A percentile compares a stretch with the other conserved stretches of the same genome.
Evolutionary conservation across 2,797 vertebrate species (phyloP).

Genomic region (Rhinella marina): DNA sequence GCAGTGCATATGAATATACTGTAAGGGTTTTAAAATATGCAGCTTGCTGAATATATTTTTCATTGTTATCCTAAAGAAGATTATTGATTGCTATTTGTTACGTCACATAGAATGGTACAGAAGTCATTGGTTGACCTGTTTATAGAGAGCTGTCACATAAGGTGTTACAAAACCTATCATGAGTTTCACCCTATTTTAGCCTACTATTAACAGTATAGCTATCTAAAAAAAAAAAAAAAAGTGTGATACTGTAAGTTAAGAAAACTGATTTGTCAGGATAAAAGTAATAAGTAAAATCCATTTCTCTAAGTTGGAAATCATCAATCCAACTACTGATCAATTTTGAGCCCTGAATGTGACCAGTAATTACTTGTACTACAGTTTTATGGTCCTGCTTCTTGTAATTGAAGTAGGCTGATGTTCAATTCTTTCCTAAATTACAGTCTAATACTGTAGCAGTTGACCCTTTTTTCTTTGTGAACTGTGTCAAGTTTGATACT

Average conservation of each 20-base stretch:
- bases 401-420: constrained; percentile 22
- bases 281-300: constrained; percentile 23
- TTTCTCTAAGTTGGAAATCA: background rate
- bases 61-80: background rate
- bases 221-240: background rate
- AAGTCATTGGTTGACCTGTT: background rate
- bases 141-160: background rate
- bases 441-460: constrained; percentile 13
- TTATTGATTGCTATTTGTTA: background rate
- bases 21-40: background rate
- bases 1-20: background rate
- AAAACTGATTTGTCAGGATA: constrained; percentile 18
- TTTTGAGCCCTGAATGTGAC: constrained; percentile 22
- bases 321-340: constrained; percentile 19
- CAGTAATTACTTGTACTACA: constrained; percentile 13
- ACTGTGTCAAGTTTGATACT: background rate
- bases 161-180: background rate
- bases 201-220: background rate
- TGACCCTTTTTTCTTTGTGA: constrained; percentile 18
- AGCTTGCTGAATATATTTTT: background rate
- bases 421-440: constrained; percentile 16
- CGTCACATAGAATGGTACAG: background rate
- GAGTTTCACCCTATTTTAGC: background rate
- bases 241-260: constrained; percentile 13
- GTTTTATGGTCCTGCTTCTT: constrained; percentile 12